Evolutionary conservation across 1,140 invertebrate genomes (phyloP).

Genomic region (Eumaeus atala): DNA sequence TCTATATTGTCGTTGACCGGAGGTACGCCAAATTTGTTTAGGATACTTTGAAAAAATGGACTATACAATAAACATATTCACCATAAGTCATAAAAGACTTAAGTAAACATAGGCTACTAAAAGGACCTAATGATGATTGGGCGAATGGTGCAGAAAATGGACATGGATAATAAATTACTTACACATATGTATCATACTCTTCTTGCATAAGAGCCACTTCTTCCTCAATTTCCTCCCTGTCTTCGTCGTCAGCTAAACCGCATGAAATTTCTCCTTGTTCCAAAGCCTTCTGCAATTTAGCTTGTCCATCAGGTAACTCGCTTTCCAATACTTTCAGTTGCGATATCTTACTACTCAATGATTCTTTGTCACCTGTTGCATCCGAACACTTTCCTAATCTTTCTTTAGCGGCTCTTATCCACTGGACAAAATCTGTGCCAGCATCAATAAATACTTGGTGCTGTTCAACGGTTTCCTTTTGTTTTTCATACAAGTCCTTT

Average conservation of each 20-base stretch:
- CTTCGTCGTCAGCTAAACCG: slow-evolving; percentile 86
- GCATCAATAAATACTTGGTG: slow-evolving; percentile 93
- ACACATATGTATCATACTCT: slow-evolving; percentile 88
- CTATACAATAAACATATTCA: no score
- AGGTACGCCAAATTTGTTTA: no score
- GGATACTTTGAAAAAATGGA: no score
- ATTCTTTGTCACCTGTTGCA: slow-evolving; percentile 94
- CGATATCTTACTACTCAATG: slow-evolving; percentile 86
- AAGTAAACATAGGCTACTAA: no score
- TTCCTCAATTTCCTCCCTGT: slow-evolving; percentile 92
- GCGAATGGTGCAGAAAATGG: no score
- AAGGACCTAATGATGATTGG: no score
- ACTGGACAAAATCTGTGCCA: slow-evolving; percentile 92
- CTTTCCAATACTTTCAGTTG: slow-evolving; percentile 89
- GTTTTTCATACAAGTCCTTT: slow-evolving; percentile 91
- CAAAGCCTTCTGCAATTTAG: slow-evolving; percentile 87
- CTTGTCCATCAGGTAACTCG: slow-evolving; percentile 86
- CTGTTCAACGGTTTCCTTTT: slow-evolving; percentile 91
- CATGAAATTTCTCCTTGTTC: slow-evolving; percentile 89
- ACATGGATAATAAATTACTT: slow-evolving; percentile 65
- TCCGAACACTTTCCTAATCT: slow-evolving; percentile 94
- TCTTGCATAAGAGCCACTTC: slow-evolving; percentile 92
- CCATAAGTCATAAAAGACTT: no score
- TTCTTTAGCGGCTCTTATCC: slow-evolving; percentile 92
- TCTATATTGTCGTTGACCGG: no score